phyloP scores from a whole-genome alignment of 2,797 vertebrate species.

The Poeciliopsis infans region DNA sequence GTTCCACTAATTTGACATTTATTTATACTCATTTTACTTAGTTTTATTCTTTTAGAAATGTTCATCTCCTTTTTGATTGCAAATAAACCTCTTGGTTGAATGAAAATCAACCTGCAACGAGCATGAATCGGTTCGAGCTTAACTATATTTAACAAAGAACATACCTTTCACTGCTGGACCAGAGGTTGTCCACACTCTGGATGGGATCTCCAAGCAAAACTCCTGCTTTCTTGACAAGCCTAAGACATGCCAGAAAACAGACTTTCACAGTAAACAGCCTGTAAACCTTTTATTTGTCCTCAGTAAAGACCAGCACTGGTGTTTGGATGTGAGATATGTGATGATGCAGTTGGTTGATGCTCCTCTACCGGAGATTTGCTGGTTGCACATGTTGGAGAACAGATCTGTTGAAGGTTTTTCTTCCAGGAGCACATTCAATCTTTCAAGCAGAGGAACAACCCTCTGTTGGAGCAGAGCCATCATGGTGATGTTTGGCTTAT shows the following conservation, averaged over 20 bases:
- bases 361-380: conserved; percentile 60
- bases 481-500: conserved; percentile 32
- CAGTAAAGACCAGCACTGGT: background rate
- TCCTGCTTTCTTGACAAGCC: conserved; percentile 65
- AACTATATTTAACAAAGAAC: background rate
- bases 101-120: background rate
- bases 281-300: background rate
- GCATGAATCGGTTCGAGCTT: background rate
- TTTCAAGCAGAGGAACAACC: conserved; percentile 83
- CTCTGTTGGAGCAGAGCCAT: conserved; percentile 69
- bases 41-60: background rate
- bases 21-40: background rate
- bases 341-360: background rate
- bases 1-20: background rate
- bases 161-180: conserved; percentile 75
- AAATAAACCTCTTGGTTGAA: background rate
- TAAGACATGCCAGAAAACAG: conserved; percentile 46
- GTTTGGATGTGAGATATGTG: background rate
- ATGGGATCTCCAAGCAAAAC: conserved; percentile 60
- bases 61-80: background rate
- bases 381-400: conserved; percentile 56
- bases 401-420: conserved; percentile 62
- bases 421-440: conserved; percentile 74
- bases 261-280: background rate
- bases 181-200: conserved; percentile 75